These are phyloP conservation scores for Temnopleurus reevesii DNA, from an alignment of 53 echinoderm and acorn worm genomes.

Conservation along the genomic window DNA sequence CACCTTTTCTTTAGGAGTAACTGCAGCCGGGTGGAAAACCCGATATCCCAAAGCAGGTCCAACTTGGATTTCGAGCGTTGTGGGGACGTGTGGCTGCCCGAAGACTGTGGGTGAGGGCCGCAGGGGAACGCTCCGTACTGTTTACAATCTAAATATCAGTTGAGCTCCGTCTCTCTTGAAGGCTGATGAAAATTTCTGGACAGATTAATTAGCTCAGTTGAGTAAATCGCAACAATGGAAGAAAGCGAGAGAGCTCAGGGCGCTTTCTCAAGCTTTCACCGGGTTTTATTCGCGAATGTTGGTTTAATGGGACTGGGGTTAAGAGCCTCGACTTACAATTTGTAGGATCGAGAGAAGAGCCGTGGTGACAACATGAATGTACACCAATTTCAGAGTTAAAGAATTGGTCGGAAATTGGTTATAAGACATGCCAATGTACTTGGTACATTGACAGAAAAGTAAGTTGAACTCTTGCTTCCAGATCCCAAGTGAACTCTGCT, in stretches of 20 bases:
- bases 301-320: constrained; percentile 49
- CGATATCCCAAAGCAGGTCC: constrained; percentile 44
- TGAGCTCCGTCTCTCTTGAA: neutral
- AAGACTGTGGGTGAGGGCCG: constrained; percentile 38
- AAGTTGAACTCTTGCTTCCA: constrained; percentile 5
- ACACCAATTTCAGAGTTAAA: constrained; percentile 36
- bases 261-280: constrained; percentile 48
- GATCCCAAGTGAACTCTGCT: neutral
- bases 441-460: constrained; percentile 19
- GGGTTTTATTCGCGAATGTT: constrained; percentile 2
- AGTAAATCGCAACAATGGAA: constrained; percentile 54
- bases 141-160: constrained; percentile 55
- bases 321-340: constrained; percentile 57
- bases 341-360: constrained; percentile 32
- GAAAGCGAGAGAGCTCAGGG: constrained; percentile 46
- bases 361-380: constrained; percentile 16
- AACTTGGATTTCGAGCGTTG: constrained; percentile 22
- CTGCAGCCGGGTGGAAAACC: constrained; percentile 3
- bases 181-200: constrained; percentile 27
- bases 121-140: constrained; percentile 41
- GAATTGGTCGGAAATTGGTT: constrained; percentile 42
- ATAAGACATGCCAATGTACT: constrained; percentile 10
- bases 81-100: constrained; percentile 44
- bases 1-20: neutral
- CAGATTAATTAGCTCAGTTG: constrained; percentile 63